Evolutionary conservation across 2,888 invertebrate genomes (phyloP).

Genomic region (Synergus laeviventris): DNA sequence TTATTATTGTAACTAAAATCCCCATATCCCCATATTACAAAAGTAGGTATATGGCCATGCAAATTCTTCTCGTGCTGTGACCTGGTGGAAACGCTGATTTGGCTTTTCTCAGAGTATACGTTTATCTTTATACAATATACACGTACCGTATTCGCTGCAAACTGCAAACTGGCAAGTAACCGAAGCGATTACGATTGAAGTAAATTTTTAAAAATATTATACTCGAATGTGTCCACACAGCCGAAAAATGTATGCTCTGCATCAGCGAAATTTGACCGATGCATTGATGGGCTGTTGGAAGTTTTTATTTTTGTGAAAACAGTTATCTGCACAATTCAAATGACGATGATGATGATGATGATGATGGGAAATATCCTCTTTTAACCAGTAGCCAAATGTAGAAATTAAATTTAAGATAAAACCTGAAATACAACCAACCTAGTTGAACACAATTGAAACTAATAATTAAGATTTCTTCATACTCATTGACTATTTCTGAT

Average conservation of each 20-base stretch:
- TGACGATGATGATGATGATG: neutral
- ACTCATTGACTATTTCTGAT: neutral
- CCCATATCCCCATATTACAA: neutral
- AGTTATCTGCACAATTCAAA: neutral
- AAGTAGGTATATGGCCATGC: conserved; percentile 26
- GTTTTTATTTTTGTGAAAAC: neutral
- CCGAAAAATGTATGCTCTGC: neutral
- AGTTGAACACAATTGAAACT: neutral
- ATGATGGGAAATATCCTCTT: too few relatives aligned
- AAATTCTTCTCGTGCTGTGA: conserved; percentile 10
- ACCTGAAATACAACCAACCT: neutral
- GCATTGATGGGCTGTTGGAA: neutral
- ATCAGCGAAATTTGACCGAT: conserved; percentile 16
- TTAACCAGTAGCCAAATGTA: too few relatives aligned
- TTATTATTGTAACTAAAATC: conserved; percentile 27
- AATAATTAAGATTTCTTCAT: neutral
- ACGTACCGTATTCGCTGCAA: neutral
- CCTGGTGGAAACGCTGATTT: neutral
- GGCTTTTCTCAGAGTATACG: neutral
- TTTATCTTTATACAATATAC: neutral
- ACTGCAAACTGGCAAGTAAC: neutral
- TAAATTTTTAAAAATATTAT: neutral
- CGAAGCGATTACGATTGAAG: neutral
- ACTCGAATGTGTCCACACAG: neutral
- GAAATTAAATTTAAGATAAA: neutral